Conservation (phyloP, 2,113 vertebrate genomes). For the Platycercus adscitus region DNA sequence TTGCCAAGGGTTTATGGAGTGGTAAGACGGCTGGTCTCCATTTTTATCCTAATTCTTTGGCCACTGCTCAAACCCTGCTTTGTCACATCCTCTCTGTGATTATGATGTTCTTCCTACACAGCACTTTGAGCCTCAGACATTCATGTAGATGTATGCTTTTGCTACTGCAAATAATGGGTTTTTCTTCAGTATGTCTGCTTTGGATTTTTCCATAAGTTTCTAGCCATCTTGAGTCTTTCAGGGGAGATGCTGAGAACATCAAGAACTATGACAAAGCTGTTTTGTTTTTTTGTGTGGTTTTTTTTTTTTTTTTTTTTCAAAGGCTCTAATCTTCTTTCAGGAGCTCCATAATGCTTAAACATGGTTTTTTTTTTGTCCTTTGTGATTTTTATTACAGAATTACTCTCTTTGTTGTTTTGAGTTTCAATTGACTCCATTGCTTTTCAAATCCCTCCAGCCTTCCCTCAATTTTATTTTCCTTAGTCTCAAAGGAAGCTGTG, state of each 20-base stretch:
- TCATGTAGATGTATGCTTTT: neutral
- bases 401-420: constrained; percentile 57
- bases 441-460: constrained; percentile 54
- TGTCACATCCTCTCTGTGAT: neutral
- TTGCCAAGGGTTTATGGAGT: constrained; percentile 14
- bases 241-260: neutral
- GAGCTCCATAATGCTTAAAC: constrained; percentile 20
- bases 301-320: neutral
- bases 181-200: neutral
- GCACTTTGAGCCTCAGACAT: neutral
- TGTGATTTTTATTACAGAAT: constrained; percentile 47
- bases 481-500: constrained; percentile 52
- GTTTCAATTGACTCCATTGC: constrained; percentile 47
- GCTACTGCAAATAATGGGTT: neutral
- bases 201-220: neutral
- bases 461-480: constrained; percentile 63
- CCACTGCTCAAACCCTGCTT: neutral
- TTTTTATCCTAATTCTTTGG: constrained; percentile 34
- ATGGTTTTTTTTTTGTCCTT: neutral
- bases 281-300: no score
- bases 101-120: neutral
- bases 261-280: neutral
- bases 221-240: neutral
- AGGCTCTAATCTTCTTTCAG: constrained; percentile 13
- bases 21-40: neutral